Evolutionary conservation across 2,888 invertebrate species (phyloP), one percentile per base, ranked within the genome.

Genomic region (Herminia tarsipennalis): DNA sequence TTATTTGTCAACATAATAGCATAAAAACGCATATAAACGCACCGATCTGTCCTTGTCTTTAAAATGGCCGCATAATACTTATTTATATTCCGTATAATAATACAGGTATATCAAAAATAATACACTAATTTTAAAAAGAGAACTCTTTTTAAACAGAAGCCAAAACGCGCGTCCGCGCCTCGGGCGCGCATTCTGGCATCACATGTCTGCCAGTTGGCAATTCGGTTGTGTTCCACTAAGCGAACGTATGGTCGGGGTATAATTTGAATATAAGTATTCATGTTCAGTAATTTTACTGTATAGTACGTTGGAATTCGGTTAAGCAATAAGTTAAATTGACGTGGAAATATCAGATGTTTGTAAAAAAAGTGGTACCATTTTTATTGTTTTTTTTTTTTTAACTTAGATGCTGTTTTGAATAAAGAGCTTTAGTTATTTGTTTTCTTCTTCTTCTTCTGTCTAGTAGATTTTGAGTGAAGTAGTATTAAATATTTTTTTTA

Each of bases 121-220:
- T 78, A 73, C 72, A 75, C 79, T 80, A 81, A 83, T 82, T 81
- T 82, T 62, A 75, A 76, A 76, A 83, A 71, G 77, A 79, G 80
- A 25, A 25, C 27, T 36, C 13, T 84, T 83, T 80, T 83, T 57
- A 86, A 83, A 89, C 90, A 88, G 90, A 86, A 89, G 90, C 89
- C 82, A 73, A 85, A 87, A 86, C 78, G 78, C 75, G 82, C 82
- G 82, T 82, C 83, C 81, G 83, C 71, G 79, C 89, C 88, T 41
- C 70, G 43, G 88, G 89, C 85, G 52, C 49, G 65, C 70, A 75
- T 76, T 79, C 78, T 72, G 73, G 75, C 76, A 69, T 67, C 66
- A 77, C 66, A 73, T 78, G 79, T 77, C 73, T 67, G 22, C 33
- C 56, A 51, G 54, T 70, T 66, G 65, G 56, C 40, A 48, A 60